Conservation (phyloP, 2,888 invertebrate species). For the Syrista parreyssii region DNA sequence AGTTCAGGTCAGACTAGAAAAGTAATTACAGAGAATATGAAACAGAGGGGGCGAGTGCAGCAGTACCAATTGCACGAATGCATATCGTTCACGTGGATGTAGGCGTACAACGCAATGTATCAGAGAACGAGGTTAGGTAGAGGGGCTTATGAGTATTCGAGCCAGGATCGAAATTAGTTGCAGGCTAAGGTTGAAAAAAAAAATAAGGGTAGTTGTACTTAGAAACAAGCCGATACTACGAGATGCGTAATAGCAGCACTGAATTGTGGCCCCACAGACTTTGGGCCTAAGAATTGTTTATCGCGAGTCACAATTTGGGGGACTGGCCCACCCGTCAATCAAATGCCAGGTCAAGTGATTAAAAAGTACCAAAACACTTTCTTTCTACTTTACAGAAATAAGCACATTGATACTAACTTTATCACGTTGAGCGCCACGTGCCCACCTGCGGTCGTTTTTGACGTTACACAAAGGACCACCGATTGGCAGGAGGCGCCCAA, state of each 20-base stretch:
- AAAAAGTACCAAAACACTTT: no score
- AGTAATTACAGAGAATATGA: conserved; percentile 41
- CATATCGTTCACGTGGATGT: background rate
- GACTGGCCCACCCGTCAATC: no score
- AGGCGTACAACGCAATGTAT: background rate
- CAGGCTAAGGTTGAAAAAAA: background rate
- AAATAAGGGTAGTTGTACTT: background rate
- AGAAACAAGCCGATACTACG: background rate
- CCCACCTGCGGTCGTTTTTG: no score
- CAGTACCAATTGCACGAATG: background rate
- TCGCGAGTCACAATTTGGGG: no score
- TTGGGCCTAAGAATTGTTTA: no score
- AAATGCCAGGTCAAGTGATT: no score
- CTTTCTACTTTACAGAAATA: background rate
- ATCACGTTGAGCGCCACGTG: no score
- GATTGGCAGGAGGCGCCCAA: no score
- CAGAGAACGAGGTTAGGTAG: background rate
- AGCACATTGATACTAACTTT: background rate
- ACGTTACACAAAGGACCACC: no score
- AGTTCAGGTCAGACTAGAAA: conserved; percentile 20
- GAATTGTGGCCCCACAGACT: no score
- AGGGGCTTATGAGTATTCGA: background rate
- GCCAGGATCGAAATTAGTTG: background rate
- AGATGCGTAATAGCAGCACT: background rate
- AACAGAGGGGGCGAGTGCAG: conserved; percentile 5